Evolutionary conservation across 2,888 invertebrate genomes (phyloP), one percentile per base, ranked within the genome.

Genomic region (Hydriomena furcata): DNA sequence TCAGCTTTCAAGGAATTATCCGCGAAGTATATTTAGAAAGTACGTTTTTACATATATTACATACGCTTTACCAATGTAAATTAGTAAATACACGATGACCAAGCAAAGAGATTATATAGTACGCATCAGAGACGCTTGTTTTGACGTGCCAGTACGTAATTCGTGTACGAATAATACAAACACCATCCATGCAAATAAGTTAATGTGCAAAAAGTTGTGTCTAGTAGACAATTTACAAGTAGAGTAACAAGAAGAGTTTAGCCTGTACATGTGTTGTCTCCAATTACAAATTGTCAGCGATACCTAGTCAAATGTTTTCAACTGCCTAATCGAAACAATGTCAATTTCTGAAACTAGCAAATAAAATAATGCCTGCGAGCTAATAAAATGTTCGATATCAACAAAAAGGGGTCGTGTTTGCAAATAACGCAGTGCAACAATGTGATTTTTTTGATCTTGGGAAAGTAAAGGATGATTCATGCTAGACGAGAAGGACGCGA

Each of bases 51-150:
- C 61, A 55, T 68, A 59, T 67, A 71, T 63, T 68, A 65, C 68
- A 73, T 68, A 73, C 67, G 83, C 84, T 84, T 85, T 76, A 66
- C 83, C 74, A 69, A 73, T 84, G 80, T 85, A 80, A 76, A 79
- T 75, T 79, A 71, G 67, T 80, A 71, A 74, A 76, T 73, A 75
- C 71, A 72, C 71, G 58, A 64, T 76, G 64, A 72, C 73, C 73
- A 73, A 73, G 76, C 78, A 73, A 73, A 73, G 79, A 79, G 78
- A 80, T 82, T 78, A 73, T 73, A 34, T 38, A 7, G 20, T 25
- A 54, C 46, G 43, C 27, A 43, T 31, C 1, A 47, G 58, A 54
- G 49, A 13, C 48, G 49, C 54, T 46, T 49, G 34, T 12, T 44
- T 8, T 1, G 6, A 37, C 30, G 2, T 17, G 10, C 20, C 17